Conservation (phyloP, 2,113 vertebrate species). For the Scomber japonicus region DNA sequence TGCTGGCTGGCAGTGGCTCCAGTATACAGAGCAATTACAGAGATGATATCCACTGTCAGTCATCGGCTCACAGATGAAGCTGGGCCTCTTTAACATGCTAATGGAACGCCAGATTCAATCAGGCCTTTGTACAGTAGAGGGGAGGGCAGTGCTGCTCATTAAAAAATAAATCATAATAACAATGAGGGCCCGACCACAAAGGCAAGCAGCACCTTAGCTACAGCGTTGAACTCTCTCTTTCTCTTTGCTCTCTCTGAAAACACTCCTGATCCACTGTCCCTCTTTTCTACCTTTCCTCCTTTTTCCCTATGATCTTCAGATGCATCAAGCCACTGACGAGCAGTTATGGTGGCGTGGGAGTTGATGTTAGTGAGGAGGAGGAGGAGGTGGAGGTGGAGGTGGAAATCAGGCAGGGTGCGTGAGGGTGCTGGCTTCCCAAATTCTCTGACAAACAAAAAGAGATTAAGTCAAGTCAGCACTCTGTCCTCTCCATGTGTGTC, state of each 20-base stretch:
- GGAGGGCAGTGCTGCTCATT: conserved; percentile 76
- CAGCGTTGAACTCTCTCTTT: conserved; percentile 14
- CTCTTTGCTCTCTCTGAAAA: conserved; percentile 21
- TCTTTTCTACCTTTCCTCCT: neutral
- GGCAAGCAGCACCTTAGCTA: conserved; percentile 64
- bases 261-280: neutral
- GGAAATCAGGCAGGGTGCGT: neutral
- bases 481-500: conserved; percentile 12
- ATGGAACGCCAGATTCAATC: conserved; percentile 85
- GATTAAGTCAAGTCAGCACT: conserved; percentile 54
- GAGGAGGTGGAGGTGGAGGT: conserved; percentile 5
- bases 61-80: conserved; percentile 84
- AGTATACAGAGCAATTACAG: conserved; percentile 82
- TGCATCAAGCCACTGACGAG: neutral
- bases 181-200: conserved; percentile 69
- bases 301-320: neutral
- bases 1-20: conserved; percentile 60
- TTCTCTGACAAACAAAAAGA: conserved; percentile 52
- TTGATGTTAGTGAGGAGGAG: neutral
- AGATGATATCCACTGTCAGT: conserved; percentile 88
- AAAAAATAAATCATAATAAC: conserved; percentile 83
- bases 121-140: conserved; percentile 77
- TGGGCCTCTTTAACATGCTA: conserved; percentile 84
- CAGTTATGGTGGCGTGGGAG: neutral
- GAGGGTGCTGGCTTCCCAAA: conserved; percentile 37